phyloP scores from a whole-genome alignment of 2,888 invertebrate genomes.

The Zhuqinia jingwanae region DNA sequence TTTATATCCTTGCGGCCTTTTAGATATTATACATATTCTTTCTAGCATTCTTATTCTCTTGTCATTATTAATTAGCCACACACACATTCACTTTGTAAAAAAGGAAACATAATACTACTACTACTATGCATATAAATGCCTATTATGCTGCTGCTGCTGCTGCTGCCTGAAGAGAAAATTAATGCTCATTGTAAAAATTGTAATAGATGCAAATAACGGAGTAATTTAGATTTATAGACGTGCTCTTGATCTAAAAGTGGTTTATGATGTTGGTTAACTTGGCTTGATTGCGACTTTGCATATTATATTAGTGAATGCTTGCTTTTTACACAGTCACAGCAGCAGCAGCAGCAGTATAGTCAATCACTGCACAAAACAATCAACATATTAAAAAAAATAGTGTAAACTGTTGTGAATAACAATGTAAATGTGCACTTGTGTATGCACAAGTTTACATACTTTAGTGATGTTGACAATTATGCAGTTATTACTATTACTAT shows the following conservation, averaged over 20 bases:
- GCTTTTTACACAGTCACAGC: too few species aligned
- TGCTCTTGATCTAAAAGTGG: constrained; percentile 31
- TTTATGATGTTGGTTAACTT: constrained; percentile 40
- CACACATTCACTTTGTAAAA: constrained; percentile 33
- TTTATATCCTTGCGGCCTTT: too few species aligned
- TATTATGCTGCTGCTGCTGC: too few species aligned
- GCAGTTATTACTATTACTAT: constrained; percentile 32
- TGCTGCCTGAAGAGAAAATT: constrained; percentile 31
- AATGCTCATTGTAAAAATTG: constrained; percentile 31
- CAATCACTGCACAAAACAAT: too few species aligned
- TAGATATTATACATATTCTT: background rate
- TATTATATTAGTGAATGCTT: too few species aligned
- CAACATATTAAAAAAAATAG: background rate
- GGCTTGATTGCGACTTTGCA: constrained; percentile 9
- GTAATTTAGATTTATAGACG: constrained; percentile 35
- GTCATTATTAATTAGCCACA: constrained; percentile 41
- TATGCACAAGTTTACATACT: background rate
- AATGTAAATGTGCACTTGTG: background rate
- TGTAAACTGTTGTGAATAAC: background rate
- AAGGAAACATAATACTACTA: background rate
- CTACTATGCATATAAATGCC: background rate
- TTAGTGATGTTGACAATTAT: constrained; percentile 15
- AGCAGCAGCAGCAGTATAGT: too few species aligned
- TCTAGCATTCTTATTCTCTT: constrained; percentile 11
- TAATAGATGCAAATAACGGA: constrained; percentile 27